Percentiles rank a stretch among this genome's conserved stretches.
These are phyloP conservation scores for Rhynchotus rufescens DNA, from an alignment of 2,797 vertebrate species.

Conservation along the genomic window DNA sequence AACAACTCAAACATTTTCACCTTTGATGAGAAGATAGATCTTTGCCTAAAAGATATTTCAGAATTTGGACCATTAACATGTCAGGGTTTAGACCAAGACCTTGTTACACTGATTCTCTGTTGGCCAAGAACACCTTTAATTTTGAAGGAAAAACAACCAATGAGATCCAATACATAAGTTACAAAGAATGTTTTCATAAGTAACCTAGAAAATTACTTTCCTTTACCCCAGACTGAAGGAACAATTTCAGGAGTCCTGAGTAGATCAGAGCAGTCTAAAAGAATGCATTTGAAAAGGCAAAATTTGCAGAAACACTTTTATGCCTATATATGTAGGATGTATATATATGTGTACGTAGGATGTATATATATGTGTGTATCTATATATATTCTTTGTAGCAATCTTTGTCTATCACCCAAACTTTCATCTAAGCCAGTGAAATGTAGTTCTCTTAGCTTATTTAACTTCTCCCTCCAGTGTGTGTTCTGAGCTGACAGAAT, in stretches of 20 bases:
- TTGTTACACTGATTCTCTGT: neutral
- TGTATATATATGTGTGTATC: neutral
- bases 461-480: constrained; percentile 46
- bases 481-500: constrained; percentile 63
- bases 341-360: no score
- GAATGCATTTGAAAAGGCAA: neutral
- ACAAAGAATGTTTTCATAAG: constrained; percentile 29
- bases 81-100: neutral
- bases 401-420: constrained; percentile 19
- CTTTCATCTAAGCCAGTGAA: constrained; percentile 55
- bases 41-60: constrained; percentile 52
- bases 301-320: constrained; percentile 35
- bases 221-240: neutral
- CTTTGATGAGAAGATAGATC: constrained; percentile 38
- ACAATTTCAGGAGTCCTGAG: neutral
- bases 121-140: constrained; percentile 24
- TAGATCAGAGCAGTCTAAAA: constrained; percentile 23
- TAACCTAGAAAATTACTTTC: constrained; percentile 11
- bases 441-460: constrained; percentile 50
- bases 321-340: neutral
- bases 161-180: neutral
- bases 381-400: neutral
- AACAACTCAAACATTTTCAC: constrained; percentile 42
- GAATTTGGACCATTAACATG: constrained; percentile 19
- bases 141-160: constrained; percentile 31